phyloP scores from a whole-genome alignment of 2,797 vertebrate species.

The Melanotaenia trifasciata region DNA sequence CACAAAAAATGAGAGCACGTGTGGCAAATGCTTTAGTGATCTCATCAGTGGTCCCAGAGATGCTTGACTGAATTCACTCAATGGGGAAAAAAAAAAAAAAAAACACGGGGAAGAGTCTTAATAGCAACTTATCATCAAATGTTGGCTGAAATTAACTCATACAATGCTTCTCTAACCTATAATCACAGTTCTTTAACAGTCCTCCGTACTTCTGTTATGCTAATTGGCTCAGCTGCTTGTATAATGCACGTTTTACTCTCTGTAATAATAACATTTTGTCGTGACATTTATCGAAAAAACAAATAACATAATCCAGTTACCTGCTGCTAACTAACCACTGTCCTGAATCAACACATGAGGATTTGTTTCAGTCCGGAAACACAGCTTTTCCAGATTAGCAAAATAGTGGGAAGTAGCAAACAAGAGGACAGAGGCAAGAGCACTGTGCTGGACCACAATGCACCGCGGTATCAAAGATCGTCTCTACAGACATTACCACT shows the following conservation, averaged over 20 bases:
- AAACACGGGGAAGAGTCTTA: not conserved
- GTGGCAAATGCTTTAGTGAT: not conserved
- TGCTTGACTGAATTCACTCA: not conserved
- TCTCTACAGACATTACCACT: not conserved
- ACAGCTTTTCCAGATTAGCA: not conserved
- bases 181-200: not conserved
- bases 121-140: not conserved
- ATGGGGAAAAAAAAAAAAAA: not conserved
- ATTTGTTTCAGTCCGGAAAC: not conserved
- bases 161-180: not conserved
- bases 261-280: accelerated
- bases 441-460: conserved; percentile 49
- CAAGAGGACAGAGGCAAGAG: conserved; percentile 17
- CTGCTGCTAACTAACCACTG: not conserved
- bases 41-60: not conserved
- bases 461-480: conserved; percentile 71
- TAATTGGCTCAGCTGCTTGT: conserved; percentile 22
- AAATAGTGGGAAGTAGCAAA: not conserved
- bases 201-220: conserved; percentile 27
- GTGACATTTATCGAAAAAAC: conserved; percentile 15
- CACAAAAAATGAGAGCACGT: not conserved
- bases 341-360: not conserved
- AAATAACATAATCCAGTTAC: not conserved
- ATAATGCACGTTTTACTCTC: not conserved
- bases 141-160: not conserved